These are phyloP conservation scores for Tolypeutes matacus DNA, from an alignment of 2,797 vertebrate genomes.

Conservation along the genomic window DNA sequence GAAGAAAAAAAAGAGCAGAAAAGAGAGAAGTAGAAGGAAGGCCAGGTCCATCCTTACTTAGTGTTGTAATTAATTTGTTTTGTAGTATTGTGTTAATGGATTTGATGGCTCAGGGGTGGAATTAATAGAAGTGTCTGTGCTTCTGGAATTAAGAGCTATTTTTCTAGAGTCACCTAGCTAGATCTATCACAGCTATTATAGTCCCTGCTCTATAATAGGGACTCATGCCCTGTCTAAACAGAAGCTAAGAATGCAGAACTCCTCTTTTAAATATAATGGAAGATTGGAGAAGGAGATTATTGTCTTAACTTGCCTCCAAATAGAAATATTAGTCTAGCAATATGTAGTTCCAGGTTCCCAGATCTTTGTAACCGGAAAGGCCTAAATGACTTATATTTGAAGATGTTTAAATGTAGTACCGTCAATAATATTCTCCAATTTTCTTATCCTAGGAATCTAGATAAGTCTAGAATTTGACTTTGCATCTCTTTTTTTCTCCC, in stretches of 20 bases:
- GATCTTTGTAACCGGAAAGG: background rate
- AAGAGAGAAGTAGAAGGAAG: background rate
- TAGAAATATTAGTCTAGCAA: background rate
- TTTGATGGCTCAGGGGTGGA: background rate
- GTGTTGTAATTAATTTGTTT: background rate
- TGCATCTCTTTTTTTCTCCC: background rate
- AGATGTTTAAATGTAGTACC: background rate
- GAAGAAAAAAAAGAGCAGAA: background rate
- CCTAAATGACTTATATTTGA: background rate
- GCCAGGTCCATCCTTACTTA: background rate
- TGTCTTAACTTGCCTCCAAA: background rate
- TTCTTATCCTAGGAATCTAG: background rate
- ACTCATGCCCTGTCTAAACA: background rate
- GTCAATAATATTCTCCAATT: background rate
- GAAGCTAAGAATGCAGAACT: background rate
- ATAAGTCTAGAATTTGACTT: background rate
- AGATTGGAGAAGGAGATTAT: background rate
- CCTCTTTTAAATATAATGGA: background rate
- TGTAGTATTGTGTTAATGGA: background rate
- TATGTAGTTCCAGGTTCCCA: background rate
- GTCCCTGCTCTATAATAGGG: background rate
- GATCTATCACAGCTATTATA: background rate
- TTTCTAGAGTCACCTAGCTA: background rate
- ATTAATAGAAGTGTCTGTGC: background rate
- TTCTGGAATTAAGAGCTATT: background rate